Percentiles rank a stretch among this genome's conserved stretches.
Evolutionary conservation across 2,113 vertebrate species (phyloP).

Genomic region (Dasypus novemcinctus): DNA sequence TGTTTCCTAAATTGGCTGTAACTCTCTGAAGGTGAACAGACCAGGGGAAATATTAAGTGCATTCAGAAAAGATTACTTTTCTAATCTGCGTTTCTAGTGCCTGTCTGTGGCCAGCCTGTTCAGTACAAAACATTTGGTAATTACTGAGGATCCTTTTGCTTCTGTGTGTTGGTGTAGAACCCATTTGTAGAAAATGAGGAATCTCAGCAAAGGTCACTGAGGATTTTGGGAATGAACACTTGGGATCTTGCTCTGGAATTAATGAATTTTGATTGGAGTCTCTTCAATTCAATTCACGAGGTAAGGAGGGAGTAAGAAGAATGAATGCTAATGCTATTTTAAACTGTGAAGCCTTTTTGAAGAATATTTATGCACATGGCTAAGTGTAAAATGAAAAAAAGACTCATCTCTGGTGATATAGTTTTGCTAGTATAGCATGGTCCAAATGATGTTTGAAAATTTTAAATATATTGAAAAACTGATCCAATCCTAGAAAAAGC

Average conservation of each 20-base stretch:
- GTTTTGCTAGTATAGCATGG: neutral
- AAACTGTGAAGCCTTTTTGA: neutral
- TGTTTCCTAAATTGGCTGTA: conserved; percentile 77
- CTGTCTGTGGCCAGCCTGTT: conserved; percentile 48
- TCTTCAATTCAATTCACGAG: conserved; percentile 95
- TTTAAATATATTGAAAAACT: conserved; percentile 17
- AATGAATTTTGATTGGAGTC: conserved; percentile 94
- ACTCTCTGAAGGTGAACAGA: conserved; percentile 76
- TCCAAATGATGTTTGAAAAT: neutral
- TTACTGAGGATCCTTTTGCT: conserved; percentile 66
- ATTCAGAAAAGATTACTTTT: conserved; percentile 78
- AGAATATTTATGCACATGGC: neutral
- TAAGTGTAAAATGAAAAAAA: neutral
- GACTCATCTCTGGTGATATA: neutral
- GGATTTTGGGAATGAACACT: conserved; percentile 95
- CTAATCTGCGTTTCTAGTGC: conserved; percentile 47
- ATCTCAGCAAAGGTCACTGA: conserved; percentile 89
- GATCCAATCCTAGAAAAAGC: neutral
- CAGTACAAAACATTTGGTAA: conserved; percentile 36
- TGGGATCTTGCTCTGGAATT: conserved; percentile 96
- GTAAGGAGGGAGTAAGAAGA: conserved; percentile 79
- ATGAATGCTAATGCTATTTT: neutral
- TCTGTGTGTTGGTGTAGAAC: conserved; percentile 83
- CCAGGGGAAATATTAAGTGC: conserved; percentile 56
- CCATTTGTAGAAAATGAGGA: conserved; percentile 92